These are phyloP conservation scores for Daktulosphaira vitifoliae DNA, from an alignment of 1,140 invertebrate genomes.

Conservation along the genomic window DNA sequence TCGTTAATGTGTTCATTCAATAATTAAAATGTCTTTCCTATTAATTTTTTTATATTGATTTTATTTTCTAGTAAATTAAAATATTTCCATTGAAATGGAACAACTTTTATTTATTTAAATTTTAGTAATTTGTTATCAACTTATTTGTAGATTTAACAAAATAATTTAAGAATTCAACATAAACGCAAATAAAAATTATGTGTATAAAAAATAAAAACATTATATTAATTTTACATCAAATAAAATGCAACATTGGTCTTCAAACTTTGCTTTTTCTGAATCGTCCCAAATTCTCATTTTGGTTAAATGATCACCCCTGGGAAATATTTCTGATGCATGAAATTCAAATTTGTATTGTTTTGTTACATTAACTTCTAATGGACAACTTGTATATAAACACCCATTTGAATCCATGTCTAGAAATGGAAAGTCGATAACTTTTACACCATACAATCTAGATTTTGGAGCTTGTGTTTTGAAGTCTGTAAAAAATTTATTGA, in stretches of 20 bases:
- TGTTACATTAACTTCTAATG: neutral
- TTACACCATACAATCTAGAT: constrained; percentile 3
- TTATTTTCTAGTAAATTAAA: too few relatives aligned
- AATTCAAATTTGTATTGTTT: neutral
- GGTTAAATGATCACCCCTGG: neutral
- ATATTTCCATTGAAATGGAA: too few relatives aligned
- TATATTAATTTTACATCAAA: too few relatives aligned
- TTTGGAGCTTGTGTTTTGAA: neutral
- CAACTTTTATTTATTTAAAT: too few relatives aligned
- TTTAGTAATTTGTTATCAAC: too few relatives aligned
- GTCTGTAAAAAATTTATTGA: constrained; percentile 2
- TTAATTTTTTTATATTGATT: too few relatives aligned
- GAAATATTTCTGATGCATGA: neutral
- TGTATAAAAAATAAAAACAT: too few relatives aligned
- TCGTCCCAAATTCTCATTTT: constrained; percentile 4
- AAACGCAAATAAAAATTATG: too few relatives aligned
- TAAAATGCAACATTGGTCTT: constrained; percentile 10
- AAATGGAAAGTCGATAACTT: neutral
- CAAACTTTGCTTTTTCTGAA: neutral
- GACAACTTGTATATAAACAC: neutral
- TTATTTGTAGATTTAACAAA: too few relatives aligned
- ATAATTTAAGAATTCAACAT: too few relatives aligned
- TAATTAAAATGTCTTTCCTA: too few relatives aligned
- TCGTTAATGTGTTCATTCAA: too few relatives aligned
- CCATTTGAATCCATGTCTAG: constrained; percentile 12